Evolutionary conservation across 2,113 vertebrate species (phyloP), one percentile per base, ranked within the genome.

Genomic region (Macaca nemestrina): DNA sequence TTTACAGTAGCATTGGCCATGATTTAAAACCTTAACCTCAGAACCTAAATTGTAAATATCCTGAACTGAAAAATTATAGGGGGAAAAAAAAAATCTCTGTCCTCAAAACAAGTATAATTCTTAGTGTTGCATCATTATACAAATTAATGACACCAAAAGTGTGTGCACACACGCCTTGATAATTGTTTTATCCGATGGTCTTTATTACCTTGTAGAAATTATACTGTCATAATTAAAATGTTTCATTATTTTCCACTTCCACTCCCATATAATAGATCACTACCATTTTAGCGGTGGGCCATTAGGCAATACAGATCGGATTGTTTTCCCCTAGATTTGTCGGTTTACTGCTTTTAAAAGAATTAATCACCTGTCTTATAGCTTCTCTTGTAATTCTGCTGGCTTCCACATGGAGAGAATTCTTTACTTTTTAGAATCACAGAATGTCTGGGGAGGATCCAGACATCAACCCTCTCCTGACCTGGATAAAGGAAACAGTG

Each of bases 151-250:
- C 52, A 59, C 5, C 13, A 3, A 0, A 6, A 8, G 5, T 79
- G 5, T 48, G 35, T 82, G 22, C 4, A 2, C 1, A 0, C 18
- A 18, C 59, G 32, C 82, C 20, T 93, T 40, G 43, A 61, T 92
- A 91, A 95, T 73, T 95, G 90, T 92, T 92, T 92, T 90, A 82
- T 95, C 80, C 67, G 50, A 81, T 85, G 45, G 89, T 87, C 79
- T 90, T 93, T 94, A 95, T 81, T 94, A 87, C 79, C 78, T 93
- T 97, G 59, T 95, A 86, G 92, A 92, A 85, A 95, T 97, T 96
- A 91, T 87, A 80, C n/a, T 90, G 61, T 94, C 79, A 73, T 96
- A 94, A 97, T 96, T 97, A 95, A 95, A 95, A 83, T 70, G 50
- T 94, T 76, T 94, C 40, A 75, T 96, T 94, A 90, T 93, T 95